Evolutionary conservation across 2,113 vertebrate species (phyloP).

Genomic region (Mus pahari): DNA sequence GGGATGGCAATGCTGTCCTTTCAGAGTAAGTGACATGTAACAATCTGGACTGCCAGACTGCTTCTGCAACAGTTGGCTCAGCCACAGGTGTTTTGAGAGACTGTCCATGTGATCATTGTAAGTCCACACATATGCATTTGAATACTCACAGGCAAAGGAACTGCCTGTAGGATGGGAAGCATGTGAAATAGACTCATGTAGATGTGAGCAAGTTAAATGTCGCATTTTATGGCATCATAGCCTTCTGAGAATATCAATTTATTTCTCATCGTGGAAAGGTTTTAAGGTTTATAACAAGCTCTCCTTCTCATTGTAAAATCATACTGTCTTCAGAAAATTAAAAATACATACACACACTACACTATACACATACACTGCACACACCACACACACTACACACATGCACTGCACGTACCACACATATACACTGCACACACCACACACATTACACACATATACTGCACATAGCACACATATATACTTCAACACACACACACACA

Average conservation of each 20-base stretch:
- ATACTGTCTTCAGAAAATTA: not conserved
- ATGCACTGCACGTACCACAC: too few relatives aligned
- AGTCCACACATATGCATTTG: not conserved
- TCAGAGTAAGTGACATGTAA: not conserved
- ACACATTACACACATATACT: not conserved
- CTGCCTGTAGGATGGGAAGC: not conserved
- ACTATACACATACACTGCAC: not conserved
- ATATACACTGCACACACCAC: not conserved
- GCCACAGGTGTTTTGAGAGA: slow-evolving; percentile 23
- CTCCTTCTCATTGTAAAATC: slow-evolving; percentile 42
- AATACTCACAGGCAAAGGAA: not conserved
- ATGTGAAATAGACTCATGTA: not conserved
- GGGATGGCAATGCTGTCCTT: not conserved
- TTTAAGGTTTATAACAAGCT: slow-evolving; percentile 37
- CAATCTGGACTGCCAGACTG: not conserved
- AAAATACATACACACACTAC: not conserved
- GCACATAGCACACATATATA: too few relatives aligned
- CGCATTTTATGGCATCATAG: not conserved
- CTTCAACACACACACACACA: not conserved
- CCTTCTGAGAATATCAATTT: not conserved
- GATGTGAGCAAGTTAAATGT: not conserved
- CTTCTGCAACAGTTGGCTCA: slow-evolving; percentile 20
- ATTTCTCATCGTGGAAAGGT: not conserved
- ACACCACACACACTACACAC: not conserved
- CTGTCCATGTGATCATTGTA: not conserved